phyloP scores from a whole-genome alignment of 1,140 invertebrate species.

The Nephotettix cincticeps region DNA sequence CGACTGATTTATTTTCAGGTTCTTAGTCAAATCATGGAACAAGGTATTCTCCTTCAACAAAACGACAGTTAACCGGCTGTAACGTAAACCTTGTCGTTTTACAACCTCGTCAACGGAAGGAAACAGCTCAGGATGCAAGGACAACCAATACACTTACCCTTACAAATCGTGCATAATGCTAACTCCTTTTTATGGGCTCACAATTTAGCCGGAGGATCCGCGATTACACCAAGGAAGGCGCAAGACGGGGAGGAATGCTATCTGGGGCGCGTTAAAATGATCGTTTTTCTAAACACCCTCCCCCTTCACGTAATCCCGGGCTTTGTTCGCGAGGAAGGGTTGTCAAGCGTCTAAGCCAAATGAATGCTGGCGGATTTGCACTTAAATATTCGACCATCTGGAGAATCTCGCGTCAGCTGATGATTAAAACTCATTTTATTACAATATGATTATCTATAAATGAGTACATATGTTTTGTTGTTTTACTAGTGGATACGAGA shows the following conservation, averaged over 20 bases:
- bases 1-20: too few relatives aligned
- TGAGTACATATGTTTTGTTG: too few relatives aligned
- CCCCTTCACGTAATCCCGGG: background rate
- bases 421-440: too few relatives aligned
- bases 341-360: constrained; percentile 21
- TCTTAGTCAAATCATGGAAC: too few relatives aligned
- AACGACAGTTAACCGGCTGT: too few relatives aligned
- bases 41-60: too few relatives aligned
- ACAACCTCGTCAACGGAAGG: too few relatives aligned
- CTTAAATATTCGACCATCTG: constrained; percentile 14
- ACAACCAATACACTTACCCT: constrained; percentile 13
- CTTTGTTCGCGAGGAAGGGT: constrained; percentile 13
- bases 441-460: too few relatives aligned
- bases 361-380: constrained; percentile 24
- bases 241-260: background rate
- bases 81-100: too few relatives aligned
- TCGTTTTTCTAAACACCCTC: constrained; percentile 18
- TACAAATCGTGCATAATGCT: constrained; percentile 15
- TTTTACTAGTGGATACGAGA: too few relatives aligned
- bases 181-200: constrained; percentile 21
- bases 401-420: too few relatives aligned
- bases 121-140: too few relatives aligned
- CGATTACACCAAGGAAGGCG: constrained; percentile 6
- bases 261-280: constrained; percentile 23
- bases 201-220: constrained; percentile 18